Evolutionary conservation across 2,888 invertebrate species (phyloP).

Genomic region (Ornithoptera alexandrae): DNA sequence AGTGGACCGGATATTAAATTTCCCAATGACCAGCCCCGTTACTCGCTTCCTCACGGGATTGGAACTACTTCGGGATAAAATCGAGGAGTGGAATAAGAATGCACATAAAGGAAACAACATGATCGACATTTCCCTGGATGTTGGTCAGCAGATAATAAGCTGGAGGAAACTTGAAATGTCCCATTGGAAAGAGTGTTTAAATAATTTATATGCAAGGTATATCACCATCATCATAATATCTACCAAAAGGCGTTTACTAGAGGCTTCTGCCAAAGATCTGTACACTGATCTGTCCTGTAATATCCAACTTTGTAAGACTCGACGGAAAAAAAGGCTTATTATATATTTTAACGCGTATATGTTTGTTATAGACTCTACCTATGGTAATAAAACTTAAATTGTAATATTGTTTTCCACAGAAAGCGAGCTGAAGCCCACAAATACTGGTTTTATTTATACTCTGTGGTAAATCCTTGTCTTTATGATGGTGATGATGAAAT

Average conservation of each 20-base stretch:
- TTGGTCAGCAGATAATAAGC: conserved; percentile 90
- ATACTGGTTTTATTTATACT: conserved; percentile 95
- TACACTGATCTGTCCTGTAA: no score
- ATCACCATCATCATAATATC: conserved; percentile 6
- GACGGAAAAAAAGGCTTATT: no score
- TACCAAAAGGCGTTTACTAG: no score
- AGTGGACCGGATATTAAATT: conserved; percentile 82
- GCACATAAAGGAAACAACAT: conserved; percentile 93
- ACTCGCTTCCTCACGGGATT: conserved; percentile 94
- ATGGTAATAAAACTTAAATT: not conserved
- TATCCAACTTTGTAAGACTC: no score
- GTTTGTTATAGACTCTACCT: no score
- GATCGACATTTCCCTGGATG: conserved; percentile 83
- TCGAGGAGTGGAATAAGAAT: conserved; percentile 95
- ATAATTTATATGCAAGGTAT: conserved; percentile 82
- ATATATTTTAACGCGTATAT: no score
- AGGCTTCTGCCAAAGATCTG: no score
- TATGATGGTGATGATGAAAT: conserved; percentile 32
- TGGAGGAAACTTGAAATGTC: conserved; percentile 95
- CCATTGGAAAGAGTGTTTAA: conserved; percentile 92
- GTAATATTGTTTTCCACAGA: conserved; percentile 53
- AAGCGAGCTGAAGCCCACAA: conserved; percentile 85
- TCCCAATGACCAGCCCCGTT: conserved; percentile 90
- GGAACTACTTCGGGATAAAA: conserved; percentile 91
- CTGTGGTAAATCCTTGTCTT: conserved; percentile 83